Percentiles rank a stretch among this genome's conserved stretches.
Evolutionary conservation across 2,888 invertebrate species (phyloP).

Genomic region (Lucinisca nassula): DNA sequence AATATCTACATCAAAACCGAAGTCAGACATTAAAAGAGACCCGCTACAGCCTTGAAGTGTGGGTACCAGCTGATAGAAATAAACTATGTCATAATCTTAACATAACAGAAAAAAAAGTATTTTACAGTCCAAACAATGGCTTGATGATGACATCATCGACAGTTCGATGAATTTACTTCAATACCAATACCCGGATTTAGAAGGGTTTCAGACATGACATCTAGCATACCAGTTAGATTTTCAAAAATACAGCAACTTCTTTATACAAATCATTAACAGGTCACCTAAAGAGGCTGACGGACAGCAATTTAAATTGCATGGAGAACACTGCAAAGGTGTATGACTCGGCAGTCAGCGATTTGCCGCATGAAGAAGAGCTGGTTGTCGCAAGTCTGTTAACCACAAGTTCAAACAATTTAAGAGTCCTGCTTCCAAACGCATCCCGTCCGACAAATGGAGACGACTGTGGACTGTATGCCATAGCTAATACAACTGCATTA

Average conservation of each 20-base stretch:
- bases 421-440: not conserved
- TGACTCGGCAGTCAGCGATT: too few species aligned
- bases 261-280: not conserved
- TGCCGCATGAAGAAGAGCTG: too few species aligned
- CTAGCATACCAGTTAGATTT: not conserved
- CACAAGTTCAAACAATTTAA: not conserved
- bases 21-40: not conserved
- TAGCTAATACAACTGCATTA: not conserved
- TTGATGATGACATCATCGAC: not conserved
- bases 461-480: not conserved
- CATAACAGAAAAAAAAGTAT: not conserved
- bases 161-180: not conserved
- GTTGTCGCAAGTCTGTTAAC: too few species aligned
- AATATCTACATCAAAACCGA: not conserved
- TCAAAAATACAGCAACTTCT: not conserved
- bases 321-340: too few species aligned
- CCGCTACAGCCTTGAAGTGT: not conserved
- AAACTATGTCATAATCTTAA: not conserved
- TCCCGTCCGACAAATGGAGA: not conserved
- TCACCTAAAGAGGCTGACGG: not conserved
- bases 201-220: not conserved
- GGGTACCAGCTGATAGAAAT: not conserved
- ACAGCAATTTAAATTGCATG: not conserved
- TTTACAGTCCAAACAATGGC: not conserved
- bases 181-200: not conserved